Evolutionary conservation across 2,888 invertebrate species (phyloP).

Genomic region (Ypsolopha scabrella): DNA sequence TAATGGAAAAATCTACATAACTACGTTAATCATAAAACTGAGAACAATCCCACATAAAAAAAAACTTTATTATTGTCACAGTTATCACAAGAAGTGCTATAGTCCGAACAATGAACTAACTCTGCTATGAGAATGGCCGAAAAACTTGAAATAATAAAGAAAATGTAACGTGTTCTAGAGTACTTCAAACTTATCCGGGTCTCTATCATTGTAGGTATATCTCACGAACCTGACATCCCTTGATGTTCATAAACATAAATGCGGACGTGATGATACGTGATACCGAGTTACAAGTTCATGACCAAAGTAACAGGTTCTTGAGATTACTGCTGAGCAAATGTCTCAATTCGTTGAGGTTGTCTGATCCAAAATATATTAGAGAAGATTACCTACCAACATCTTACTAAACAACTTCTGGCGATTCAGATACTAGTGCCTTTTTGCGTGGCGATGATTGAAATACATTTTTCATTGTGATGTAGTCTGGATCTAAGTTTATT

Average conservation of each 20-base stretch:
- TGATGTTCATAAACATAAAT: neutral
- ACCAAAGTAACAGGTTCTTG: neutral
- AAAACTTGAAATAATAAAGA: neutral
- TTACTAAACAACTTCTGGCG: no score
- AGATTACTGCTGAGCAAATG: neutral
- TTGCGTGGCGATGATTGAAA: no score
- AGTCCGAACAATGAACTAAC: constrained; percentile 1
- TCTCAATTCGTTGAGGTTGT: neutral
- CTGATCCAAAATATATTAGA: neutral
- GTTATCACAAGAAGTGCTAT: constrained; percentile 3
- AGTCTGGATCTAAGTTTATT: no score
- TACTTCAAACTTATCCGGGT: neutral
- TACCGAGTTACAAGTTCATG: constrained; percentile 1
- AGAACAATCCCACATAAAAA: constrained; percentile 1
- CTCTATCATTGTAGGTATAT: neutral
- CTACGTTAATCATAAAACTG: neutral
- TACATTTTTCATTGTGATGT: no score
- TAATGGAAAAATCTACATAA: neutral
- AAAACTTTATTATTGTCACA: neutral
- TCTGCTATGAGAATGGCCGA: constrained; percentile 2
- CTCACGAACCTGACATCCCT: neutral
- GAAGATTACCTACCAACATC: no score
- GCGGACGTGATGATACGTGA: neutral
- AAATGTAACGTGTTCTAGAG: neutral
- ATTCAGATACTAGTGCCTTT: no score